Percentiles rank a stretch among this genome's conserved stretches.
Evolutionary conservation across 2,797 vertebrate species (phyloP).

Genomic region (Alca torda): DNA sequence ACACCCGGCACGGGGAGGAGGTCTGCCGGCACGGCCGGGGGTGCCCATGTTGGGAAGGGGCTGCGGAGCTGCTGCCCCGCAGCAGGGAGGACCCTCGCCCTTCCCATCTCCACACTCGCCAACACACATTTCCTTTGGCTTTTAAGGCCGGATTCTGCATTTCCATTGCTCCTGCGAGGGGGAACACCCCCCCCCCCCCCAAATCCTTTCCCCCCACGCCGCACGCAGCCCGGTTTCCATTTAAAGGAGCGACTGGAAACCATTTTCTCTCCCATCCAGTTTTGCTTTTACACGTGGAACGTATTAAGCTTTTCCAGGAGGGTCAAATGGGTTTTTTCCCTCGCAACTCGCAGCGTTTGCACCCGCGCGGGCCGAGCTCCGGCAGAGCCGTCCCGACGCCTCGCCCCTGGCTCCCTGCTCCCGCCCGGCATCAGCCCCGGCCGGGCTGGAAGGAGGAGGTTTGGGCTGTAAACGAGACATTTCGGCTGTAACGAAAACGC

Average conservation of each 20-base stretch:
- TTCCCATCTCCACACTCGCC: background rate
- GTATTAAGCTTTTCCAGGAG: background rate
- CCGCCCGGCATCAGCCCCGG: background rate
- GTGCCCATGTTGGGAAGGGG: background rate
- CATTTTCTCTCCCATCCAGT: background rate
- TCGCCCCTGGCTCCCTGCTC: background rate
- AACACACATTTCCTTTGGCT: background rate
- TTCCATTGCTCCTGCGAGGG: background rate
- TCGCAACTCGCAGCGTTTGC: background rate
- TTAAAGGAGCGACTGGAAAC: slow-evolving; percentile 25
- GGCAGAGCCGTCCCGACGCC: background rate
- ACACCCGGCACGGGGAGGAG: background rate
- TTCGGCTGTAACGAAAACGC: background rate
- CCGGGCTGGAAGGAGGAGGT: background rate
- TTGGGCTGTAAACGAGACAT: no score
- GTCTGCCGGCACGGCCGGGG: background rate
- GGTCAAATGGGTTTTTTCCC: background rate
- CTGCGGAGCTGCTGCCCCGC: background rate
- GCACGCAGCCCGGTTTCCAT: background rate
- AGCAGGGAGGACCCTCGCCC: background rate
- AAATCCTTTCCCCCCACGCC: no score
- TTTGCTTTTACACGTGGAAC: background rate
- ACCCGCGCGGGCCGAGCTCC: background rate
- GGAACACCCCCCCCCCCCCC: background rate
- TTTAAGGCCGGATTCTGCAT: background rate